Base-by-base conservation (phyloP, 2,113 vertebrate species). In the Noctilio leporinus region DNA sequence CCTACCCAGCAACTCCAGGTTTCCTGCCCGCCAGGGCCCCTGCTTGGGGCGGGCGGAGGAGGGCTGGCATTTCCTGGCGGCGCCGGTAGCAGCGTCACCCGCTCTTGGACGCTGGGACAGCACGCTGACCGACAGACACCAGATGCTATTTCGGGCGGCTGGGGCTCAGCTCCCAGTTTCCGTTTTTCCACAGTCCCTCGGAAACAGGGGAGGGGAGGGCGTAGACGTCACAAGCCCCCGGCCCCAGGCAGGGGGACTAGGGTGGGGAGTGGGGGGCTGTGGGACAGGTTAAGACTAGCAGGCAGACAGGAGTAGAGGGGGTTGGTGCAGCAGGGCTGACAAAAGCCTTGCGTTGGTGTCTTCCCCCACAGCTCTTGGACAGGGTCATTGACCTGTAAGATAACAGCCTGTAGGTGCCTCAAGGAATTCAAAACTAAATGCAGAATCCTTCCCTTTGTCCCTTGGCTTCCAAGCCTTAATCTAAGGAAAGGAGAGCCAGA, bases 61-160 rank as follows among this genome's bases (percentile, higher is more conserved):
- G 95, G 94, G 96, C 95, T 85, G 96, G 95, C 95, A 90, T 97
- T 97, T 97, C 97, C 97, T 96, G 96, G 92, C 92, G 10, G 10
- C 45, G 82, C 87, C 40, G 4, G 28, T 24, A 72, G 80, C 70
- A 26, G 38, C n/a, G 92, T 89, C 96, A 94, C 89, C 77, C 1
- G 33, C 90, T 94, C 65, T 16, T 17, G 95, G 92, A 94, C 91
- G 40, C 84, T 96, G 16, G 93, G 96, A 90, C 95, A 67, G 80
- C 65, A 35, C 47, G 76, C 94, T 96, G 96, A 95, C 96, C 95
- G 53, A 90, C 94, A 95, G 84, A 94, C 97, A 95, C 95, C 97
- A 97, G 94, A 97, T 91, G 95, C 96, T 97, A 97, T 97, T 97
- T 97, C 22, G 65, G 96, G 95, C 51, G 87, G 95, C 86, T n/a